Conservation (phyloP, 1,140 invertebrate species). For the Hylaeus anthracinus region DNA sequence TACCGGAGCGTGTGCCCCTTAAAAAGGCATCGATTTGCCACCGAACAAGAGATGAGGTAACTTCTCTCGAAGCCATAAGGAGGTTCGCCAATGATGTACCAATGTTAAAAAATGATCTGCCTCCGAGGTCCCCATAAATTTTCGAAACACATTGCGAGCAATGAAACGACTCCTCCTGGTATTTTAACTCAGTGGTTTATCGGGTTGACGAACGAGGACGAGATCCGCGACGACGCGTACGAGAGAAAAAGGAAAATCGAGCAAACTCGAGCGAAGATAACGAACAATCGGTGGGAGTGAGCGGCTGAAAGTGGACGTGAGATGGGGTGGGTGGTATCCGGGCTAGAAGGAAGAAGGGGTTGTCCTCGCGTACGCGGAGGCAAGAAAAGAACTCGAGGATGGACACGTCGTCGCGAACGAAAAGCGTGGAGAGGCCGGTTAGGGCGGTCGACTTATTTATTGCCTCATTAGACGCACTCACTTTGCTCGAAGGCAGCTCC, state of each 20-base stretch:
- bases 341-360: slow-evolving; percentile 32
- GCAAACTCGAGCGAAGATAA: not conserved
- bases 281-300: slow-evolving; percentile 11
- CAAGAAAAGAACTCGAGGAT: slow-evolving; percentile 64
- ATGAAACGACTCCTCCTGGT: too few species aligned
- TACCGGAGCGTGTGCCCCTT: too few species aligned
- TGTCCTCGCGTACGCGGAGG: slow-evolving; percentile 48
- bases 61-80: too few species aligned
- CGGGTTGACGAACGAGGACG: not conserved
- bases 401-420: slow-evolving; percentile 75
- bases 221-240: not conserved
- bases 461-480: slow-evolving; percentile 81
- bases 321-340: not conserved
- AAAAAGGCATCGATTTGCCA: too few species aligned
- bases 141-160: too few species aligned
- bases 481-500: slow-evolving; percentile 79
- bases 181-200: too few species aligned
- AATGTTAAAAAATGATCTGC: too few species aligned
- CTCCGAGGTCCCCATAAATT: too few species aligned
- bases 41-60: too few species aligned
- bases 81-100: too few species aligned
- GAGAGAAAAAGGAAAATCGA: too few species aligned
- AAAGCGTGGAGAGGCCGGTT: slow-evolving; percentile 79
- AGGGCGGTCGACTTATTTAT: slow-evolving; percentile 81
- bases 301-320: too few species aligned